A percentile compares a stretch with the other conserved stretches of the same genome.
phyloP scores from a whole-genome alignment of 1,140 invertebrate genomes.

The Wiebesia pumilae region DNA sequence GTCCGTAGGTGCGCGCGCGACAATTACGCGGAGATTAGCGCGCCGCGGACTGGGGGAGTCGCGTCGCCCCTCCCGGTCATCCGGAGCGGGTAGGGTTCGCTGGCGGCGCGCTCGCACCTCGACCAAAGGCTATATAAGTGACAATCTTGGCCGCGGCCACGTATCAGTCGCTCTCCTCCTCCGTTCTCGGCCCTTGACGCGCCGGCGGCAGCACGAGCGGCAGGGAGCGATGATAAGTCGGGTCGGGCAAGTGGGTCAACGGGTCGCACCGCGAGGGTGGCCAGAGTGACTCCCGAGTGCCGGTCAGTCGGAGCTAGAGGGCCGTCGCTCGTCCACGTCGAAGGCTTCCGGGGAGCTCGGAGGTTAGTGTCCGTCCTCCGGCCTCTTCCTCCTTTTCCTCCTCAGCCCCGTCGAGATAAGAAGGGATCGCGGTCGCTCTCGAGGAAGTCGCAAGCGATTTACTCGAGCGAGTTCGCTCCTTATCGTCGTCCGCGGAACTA shows the following conservation, averaged over 20 bases:
- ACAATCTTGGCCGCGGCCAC: neutral
- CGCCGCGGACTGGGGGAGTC: conserved; percentile 1
- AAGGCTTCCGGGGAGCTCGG: neutral
- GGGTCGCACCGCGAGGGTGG: conserved; percentile 29
- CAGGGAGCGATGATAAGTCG: neutral
- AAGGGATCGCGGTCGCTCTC: no score
- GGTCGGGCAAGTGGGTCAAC: conserved; percentile 26
- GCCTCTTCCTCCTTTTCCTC: no score
- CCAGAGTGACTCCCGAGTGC: conserved; percentile 2
- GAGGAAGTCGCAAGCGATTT: no score
- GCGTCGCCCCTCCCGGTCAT: neutral
- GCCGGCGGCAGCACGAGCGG: neutral
- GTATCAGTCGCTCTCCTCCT: conserved; percentile 12
- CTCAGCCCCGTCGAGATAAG: no score
- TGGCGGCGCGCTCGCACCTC: neutral
- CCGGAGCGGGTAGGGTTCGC: neutral
- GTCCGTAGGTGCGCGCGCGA: conserved; percentile 1
- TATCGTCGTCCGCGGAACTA: no score
- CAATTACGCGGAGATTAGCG: conserved; percentile 36
- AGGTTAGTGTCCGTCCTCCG: neutral
- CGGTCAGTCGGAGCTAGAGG: no score
- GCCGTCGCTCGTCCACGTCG: no score
- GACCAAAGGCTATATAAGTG: conserved; percentile 23
- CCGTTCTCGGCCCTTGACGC: neutral
- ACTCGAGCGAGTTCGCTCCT: no score